Evolutionary conservation across 2,797 vertebrate genomes (phyloP).

Genomic region (Chrosomus eos): DNA sequence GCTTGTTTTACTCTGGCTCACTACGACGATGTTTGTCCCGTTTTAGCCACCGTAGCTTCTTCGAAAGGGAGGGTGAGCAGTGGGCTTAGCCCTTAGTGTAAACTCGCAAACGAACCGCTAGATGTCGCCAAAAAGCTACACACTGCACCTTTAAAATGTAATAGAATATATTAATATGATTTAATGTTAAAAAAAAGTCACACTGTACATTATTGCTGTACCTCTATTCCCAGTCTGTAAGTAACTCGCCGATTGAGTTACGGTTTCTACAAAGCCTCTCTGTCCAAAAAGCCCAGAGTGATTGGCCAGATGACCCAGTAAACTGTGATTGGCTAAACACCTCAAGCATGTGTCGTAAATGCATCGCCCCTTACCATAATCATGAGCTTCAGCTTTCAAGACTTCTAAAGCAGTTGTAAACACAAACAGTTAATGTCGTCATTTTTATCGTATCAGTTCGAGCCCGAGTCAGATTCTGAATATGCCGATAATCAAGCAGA

Average conservation of each 20-base stretch:
- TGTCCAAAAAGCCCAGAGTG: not conserved
- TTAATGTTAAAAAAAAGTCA: not conserved
- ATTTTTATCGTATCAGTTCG: not conserved
- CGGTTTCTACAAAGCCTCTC: not conserved
- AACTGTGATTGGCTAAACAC: not conserved
- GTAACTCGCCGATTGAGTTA: not conserved
- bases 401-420: not conserved
- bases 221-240: not conserved
- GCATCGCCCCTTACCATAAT: not conserved
- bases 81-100: too few species aligned
- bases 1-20: too few species aligned
- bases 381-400: not conserved
- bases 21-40: too few species aligned
- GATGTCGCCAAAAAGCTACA: too few species aligned
- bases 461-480: not conserved
- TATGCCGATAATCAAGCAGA: not conserved
- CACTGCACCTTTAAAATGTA: too few species aligned
- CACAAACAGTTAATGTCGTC: not conserved
- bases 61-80: too few species aligned
- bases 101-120: too few species aligned
- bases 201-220: not conserved
- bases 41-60: too few species aligned
- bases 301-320: not conserved
- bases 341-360: not conserved
- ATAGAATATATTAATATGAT: not conserved